Base-by-base conservation (phyloP, 2,113 vertebrate genomes). In the Grammatotria lemairii region DNA sequence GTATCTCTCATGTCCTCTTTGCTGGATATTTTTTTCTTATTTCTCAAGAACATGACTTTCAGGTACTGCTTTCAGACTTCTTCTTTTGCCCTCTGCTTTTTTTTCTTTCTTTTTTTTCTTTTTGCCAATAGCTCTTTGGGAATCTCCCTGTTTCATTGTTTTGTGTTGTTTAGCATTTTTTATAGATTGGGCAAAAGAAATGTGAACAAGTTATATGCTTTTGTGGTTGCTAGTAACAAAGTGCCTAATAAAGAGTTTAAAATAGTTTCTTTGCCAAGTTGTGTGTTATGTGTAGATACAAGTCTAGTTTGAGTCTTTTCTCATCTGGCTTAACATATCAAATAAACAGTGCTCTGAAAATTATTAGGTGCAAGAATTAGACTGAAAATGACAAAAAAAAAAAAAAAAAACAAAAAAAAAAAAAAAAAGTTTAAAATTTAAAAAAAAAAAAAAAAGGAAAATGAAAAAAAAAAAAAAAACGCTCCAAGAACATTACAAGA, bases 61-160 rank as follows among this genome's bases (percentile, higher is more conserved):
- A 58, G 0, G 23, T 58, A 16, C 26, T 45, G 1, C 8, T 73
- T 73, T 73, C 38, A 73, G 68, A 42, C 38, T 70, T 70, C 65
- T 45, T 42, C 21, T 42, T 70, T 42, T 73, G 40, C 21, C 68
- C 13, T 35, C 58, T 12, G 17, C 31, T 63, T 63, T 35, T 9
- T 2, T 7, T 2, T 54, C 1, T 23, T 6, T 11, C 0, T 6
- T 7, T 51, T 0, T 10, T 4, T 4, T 1, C 4, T 14, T 12
- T 14, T 45, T 6, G 3, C 12, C 4, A 42, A 3, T 42, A 70
- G n/a, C 35, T 23, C 35, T 70, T 23, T 70, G 35, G 12, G 8
- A 45, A 73, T 16, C 0, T 38, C 19, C 19, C 33, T 38, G 9
- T 65, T 65, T 6, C 2, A 6, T 3, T 65, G 10, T 65, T 65